phyloP scores from a whole-genome alignment of 2,113 vertebrate genomes.

The Lepus timidus region DNA sequence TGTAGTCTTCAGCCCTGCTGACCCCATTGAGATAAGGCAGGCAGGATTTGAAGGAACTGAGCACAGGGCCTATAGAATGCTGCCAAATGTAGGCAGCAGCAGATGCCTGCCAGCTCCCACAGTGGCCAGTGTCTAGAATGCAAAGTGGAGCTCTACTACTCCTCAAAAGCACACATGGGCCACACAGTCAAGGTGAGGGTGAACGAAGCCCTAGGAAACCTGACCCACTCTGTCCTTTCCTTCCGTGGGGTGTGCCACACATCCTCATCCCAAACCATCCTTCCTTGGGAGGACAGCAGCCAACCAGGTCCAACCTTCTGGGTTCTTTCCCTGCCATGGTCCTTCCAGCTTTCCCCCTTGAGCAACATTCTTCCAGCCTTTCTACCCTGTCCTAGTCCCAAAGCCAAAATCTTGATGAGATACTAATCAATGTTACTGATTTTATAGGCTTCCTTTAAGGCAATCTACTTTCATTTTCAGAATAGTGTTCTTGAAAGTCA shows the following conservation, averaged over 20 bases:
- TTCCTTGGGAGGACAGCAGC: neutral
- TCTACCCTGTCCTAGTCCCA: neutral
- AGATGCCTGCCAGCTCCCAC: accelerated
- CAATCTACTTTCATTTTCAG: neutral
- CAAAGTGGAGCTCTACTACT: accelerated
- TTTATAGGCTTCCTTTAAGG: neutral
- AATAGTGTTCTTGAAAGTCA: neutral
- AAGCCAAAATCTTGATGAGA: neutral
- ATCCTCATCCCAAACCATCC: no score
- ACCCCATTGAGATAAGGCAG: accelerated
- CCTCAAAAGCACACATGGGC: accelerated
- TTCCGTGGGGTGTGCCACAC: accelerated
- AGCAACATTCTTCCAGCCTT: neutral
- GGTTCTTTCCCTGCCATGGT: accelerated
- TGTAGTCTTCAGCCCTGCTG: accelerated
- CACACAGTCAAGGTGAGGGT: neutral
- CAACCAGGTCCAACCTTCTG: neutral
- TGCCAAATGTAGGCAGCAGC: no score
- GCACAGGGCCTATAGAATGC: accelerated
- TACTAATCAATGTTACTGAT: no score
- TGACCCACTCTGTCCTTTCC: neutral
- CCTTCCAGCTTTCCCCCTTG: neutral
- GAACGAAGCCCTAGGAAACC: neutral
- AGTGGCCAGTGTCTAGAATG: accelerated
- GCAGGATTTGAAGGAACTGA: accelerated